Conservation (phyloP, 2,797 vertebrate species). For the Leptodactylus fallax region DNA sequence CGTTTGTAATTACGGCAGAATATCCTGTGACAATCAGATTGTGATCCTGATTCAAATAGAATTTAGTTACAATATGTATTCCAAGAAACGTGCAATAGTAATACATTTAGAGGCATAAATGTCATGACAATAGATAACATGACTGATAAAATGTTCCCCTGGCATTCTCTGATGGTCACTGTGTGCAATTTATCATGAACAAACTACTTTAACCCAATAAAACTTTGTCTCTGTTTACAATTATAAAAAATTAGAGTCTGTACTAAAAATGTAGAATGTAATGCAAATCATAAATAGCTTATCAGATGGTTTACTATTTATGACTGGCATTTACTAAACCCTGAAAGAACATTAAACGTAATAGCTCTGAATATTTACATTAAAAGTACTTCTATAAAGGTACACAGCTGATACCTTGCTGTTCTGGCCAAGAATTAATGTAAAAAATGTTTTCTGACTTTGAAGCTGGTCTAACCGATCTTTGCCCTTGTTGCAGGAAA, state of each 20-base stretch:
- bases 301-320: slow-evolving; percentile 17
- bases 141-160: neutral
- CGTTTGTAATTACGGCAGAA: neutral
- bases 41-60: neutral
- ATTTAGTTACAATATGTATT: neutral
- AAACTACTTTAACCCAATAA: neutral
- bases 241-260: neutral
- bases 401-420: slow-evolving; percentile 29
- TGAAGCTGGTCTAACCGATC: slow-evolving; percentile 51
- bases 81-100: neutral
- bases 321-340: neutral
- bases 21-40: neutral
- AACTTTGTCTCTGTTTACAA: neutral
- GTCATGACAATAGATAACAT: slow-evolving; percentile 9
- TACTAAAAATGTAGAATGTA: slow-evolving; percentile 6
- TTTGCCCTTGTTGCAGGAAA: slow-evolving; percentile 58
- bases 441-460: slow-evolving; percentile 47
- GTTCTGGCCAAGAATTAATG: slow-evolving; percentile 42
- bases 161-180: neutral
- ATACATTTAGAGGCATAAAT: slow-evolving; percentile 6
- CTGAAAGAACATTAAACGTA: slow-evolving; percentile 29
- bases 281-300: slow-evolving; percentile 22
- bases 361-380: neutral
- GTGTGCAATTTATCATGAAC: neutral
- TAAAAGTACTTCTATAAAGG: slow-evolving; percentile 7